These are phyloP conservation scores for Resseliella maxima DNA, from an alignment of 2,888 invertebrate species.

Conservation along the genomic window DNA sequence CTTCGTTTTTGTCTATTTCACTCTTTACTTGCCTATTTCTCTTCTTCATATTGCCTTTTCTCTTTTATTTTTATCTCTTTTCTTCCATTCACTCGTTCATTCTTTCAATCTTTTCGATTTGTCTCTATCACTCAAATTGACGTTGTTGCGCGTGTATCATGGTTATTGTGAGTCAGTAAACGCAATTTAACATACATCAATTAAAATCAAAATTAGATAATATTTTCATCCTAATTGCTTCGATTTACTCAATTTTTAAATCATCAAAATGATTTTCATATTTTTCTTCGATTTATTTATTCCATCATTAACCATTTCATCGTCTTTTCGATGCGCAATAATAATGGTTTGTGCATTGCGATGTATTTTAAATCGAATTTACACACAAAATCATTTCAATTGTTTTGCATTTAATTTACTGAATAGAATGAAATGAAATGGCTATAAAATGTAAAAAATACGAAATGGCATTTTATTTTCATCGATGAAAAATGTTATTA, in stretches of 20 bases:
- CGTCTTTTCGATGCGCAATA: no score
- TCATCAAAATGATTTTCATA: not conserved
- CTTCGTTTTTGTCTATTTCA: not conserved
- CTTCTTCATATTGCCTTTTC: no score
- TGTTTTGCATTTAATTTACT: not conserved
- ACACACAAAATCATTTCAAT: not conserved
- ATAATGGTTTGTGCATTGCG: no score
- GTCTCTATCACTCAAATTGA: no score
- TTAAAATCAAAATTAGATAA: conserved; percentile 45
- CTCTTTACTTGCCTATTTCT: not conserved
- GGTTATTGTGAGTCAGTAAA: not conserved
- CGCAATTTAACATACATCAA: conserved; percentile 27
- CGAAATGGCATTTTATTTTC: not conserved
- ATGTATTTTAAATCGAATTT: not conserved
- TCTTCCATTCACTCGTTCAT: not conserved
- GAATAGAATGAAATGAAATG: not conserved
- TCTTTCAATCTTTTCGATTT: not conserved
- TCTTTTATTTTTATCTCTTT: no score
- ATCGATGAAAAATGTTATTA: not conserved
- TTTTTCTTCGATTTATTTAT: no score
- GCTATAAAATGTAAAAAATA: not conserved
- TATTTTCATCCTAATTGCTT: conserved; percentile 46
- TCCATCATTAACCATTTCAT: no score
- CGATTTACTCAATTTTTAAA: not conserved
- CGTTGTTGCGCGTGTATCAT: no score